phyloP scores from a whole-genome alignment of 2,888 invertebrate species.

The Phyto melanocephala region DNA sequence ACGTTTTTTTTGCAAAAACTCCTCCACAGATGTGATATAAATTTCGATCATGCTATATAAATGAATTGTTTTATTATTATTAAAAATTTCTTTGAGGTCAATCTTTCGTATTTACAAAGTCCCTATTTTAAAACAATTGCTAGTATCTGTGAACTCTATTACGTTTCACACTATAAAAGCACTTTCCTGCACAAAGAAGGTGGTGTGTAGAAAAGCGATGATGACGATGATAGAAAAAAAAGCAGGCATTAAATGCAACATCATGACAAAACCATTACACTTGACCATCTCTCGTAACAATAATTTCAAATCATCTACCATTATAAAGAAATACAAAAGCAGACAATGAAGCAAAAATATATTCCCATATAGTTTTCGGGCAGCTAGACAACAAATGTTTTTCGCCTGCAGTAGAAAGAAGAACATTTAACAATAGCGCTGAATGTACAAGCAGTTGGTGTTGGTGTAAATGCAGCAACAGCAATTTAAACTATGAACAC shows the following conservation, averaged over 20 bases:
- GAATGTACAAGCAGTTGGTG: conserved; percentile 1
- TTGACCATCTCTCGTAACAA: conserved; percentile 65
- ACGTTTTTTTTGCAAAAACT: too few species aligned
- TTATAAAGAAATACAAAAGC: conserved; percentile 43
- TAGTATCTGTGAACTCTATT: neutral
- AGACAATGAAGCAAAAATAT: conserved; percentile 23
- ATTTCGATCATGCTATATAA: too few species aligned
- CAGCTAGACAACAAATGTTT: neutral
- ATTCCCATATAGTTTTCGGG: conserved; percentile 54
- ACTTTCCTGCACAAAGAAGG: neutral
- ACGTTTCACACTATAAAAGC: neutral
- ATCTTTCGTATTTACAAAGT: too few species aligned
- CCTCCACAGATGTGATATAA: too few species aligned
- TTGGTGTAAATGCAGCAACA: conserved; percentile 48
- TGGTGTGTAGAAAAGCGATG: conserved; percentile 23
- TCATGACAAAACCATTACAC: conserved; percentile 76
- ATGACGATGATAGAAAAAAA: conserved; percentile 7
- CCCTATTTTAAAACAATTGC: too few species aligned
- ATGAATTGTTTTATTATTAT: too few species aligned
- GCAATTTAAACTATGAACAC: conserved; percentile 40
- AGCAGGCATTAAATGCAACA: conserved; percentile 75
- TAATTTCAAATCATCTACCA: conserved; percentile 54
- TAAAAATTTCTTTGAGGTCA: too few species aligned
- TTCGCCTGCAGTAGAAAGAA: conserved; percentile 48
- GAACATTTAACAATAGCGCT: conserved; percentile 47